Evolutionary conservation across 2,113 vertebrate genomes (phyloP), one percentile per base, ranked within the genome.

Genomic region (Calidris pygmaea): DNA sequence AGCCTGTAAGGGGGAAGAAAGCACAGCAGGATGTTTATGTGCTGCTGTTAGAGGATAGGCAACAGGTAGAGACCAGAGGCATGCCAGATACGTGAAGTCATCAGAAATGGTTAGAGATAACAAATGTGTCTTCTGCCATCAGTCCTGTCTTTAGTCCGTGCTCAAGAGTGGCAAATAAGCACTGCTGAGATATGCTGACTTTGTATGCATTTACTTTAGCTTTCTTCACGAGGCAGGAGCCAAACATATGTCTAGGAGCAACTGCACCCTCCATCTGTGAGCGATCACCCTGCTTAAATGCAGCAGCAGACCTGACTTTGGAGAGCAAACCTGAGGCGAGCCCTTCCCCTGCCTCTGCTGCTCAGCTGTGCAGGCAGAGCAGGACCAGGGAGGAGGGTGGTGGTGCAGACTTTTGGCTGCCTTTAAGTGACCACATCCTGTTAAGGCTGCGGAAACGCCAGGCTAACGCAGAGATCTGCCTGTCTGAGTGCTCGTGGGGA

Each of bases 361-460:
- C 68, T 91, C 56, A 59, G 65, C 74, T 68, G 82, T 68, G 62
- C 71, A 56, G 78, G 60, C 87, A 39, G 74, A 87, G 78, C 52
- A 37, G 74, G 68, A 58, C 59, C 21, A 29, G 32, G 72, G 67
- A 86, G 82, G 71, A 74, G 78, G 65, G 66, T 81, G 80, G 55
- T 14, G 86, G 65, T 78, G 90, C 72, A 93, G 92, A 75, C 70
- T 84, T 85, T 26, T 88, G 90, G 79, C 91, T 96, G 79, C 73
- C 90, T 92, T 94, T 16, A 80, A 86, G 76, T 32, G 68, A 78
- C 92, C 94, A 90, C 95, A 89, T 95, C 90, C 90, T 92, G 88
- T 83, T 35, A 41, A 41, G 56, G 39, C 88, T 95, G 82, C 2
- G 1, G 83, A 89, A 92, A 56, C 52, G 30, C 24, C 65, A 81